Conservation (phyloP, 1,140 invertebrate species). For the Heliconius himera region DNA sequence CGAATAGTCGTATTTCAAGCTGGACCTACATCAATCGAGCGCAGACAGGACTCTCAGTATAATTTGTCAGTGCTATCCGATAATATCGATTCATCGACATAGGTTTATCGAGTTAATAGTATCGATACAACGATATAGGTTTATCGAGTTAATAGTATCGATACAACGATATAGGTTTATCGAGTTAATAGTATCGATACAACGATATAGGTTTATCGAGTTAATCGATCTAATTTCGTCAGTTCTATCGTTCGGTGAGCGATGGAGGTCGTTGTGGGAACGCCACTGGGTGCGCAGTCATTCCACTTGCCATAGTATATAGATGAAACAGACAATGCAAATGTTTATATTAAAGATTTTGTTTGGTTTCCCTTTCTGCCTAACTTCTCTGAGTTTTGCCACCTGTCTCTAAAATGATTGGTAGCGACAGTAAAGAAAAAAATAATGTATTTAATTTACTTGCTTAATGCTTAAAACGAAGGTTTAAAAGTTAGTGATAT, state of each 20-base stretch:
- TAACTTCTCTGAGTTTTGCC: too few species aligned
- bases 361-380: too few species aligned
- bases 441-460: too few species aligned
- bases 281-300: conserved; percentile 71
- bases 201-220: conserved; percentile 49
- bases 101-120: conserved; percentile 48
- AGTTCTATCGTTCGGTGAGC: conserved; percentile 66
- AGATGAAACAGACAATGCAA: conserved; percentile 28
- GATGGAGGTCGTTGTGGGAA: conserved; percentile 72
- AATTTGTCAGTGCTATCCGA: conserved; percentile 49
- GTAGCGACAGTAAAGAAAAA: too few species aligned
- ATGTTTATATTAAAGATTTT: conserved; percentile 1
- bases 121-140: conserved; percentile 48
- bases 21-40: conserved; percentile 28
- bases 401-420: too few species aligned
- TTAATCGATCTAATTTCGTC: conserved; percentile 52
- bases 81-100: conserved; percentile 49
- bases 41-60: conserved; percentile 44
- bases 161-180: conserved; percentile 49
- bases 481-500: too few species aligned
- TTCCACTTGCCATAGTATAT: conserved; percentile 55
- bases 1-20: neutral
- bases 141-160: conserved; percentile 52
- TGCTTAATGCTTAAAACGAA: too few species aligned
- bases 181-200: conserved; percentile 49